Base-by-base conservation (phyloP, 2,113 vertebrate genomes). In the Myiozetetes cayanensis region DNA sequence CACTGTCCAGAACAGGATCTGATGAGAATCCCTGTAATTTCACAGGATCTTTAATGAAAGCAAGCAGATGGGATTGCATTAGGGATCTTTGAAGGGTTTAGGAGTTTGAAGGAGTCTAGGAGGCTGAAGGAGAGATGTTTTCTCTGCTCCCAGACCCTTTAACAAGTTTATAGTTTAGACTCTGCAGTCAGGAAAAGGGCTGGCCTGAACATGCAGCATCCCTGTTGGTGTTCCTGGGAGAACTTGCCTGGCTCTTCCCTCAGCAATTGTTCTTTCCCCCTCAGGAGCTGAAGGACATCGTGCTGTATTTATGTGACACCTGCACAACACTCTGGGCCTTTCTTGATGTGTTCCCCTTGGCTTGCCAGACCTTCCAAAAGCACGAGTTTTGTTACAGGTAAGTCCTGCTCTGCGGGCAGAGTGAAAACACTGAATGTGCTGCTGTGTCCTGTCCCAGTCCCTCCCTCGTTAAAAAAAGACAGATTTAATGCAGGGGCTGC, bases 311-410 rank as follows among this genome's bases (percentile, higher is more conserved):
- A 58, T 99, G 99, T 50, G 99, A 99, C 95, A 98, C 98, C 12
- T 99, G 98, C 90, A 99, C 98, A 17, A 99, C 99, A 3, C 98
- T 99, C 74, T 99, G 99, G 97, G 98, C 99, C 15, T 99, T 99
- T 90, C 97, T 99, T 93, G 99, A 99, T 73, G 98, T 99, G 96
- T 99, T 99, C 93, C 99, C 99, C 2, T 71, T 96, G 44, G 99
- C 99, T 81, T 99, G 98, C 94, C 96, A 98, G 58, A 98, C 98
- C 85, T 99, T 99, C 97, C 98, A 99, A 81, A 98, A 98, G 49
- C 98, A 99, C 1, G 97, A 99, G 86, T 99, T 99, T 94, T 98
- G 99, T 83, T 98, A 89, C 98, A 99, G 99, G 99, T 99, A 97
- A 16, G 12, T 77, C 6, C 22, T 65, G 62, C 12, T 21, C 37